Base-by-base conservation (phyloP, 2,888 invertebrate genomes). In the Pocota personata region DNA sequence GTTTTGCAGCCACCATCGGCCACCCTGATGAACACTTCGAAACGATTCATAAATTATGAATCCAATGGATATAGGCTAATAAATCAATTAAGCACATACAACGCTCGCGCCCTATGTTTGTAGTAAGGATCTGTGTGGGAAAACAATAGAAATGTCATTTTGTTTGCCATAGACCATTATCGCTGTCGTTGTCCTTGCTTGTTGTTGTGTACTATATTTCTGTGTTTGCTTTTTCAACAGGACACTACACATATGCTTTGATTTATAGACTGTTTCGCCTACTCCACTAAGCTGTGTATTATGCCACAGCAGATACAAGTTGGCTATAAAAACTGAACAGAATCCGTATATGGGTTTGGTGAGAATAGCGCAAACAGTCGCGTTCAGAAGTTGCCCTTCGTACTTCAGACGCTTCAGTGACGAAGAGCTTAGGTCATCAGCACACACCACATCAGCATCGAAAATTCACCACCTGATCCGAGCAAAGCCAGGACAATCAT, bases 41-140 rank as follows among this genome's bases (percentile, higher is more conserved):
- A 76, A 71, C 80, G 84, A 84, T 84, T 75, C 84, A 84, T 84
- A 84, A 80, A 84, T 84, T 84, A 80, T 80, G 66, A 30, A 60
- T 58, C 80, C 84, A 84, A 75, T 79, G 84, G 80, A 80, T 84
- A 66, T 84, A 66, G 75, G 40, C 58, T 80, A 84, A 80, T 84
- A 84, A 84, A 84, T 84, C 84, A 84, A 84, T 84, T 84, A 84
- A 80, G 79, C 37, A 16, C 32, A 73, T 66, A 79, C 43, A 57
- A 73, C 72, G 6, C 37, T 8, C 30, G 30, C 27, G 37, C 30
- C 12, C 3, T 32, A 16, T 30, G 30, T 30, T 6, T 16, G 8
- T 43, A n/a, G 24, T 12, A 30, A 1, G 24, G 14, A 37, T 24
- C 19, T 40, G 40, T 40, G 8, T 32, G 27, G 80, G 35, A 37